phyloP scores from a whole-genome alignment of 2,797 vertebrate genomes.

The Macropus fuliginosus region DNA sequence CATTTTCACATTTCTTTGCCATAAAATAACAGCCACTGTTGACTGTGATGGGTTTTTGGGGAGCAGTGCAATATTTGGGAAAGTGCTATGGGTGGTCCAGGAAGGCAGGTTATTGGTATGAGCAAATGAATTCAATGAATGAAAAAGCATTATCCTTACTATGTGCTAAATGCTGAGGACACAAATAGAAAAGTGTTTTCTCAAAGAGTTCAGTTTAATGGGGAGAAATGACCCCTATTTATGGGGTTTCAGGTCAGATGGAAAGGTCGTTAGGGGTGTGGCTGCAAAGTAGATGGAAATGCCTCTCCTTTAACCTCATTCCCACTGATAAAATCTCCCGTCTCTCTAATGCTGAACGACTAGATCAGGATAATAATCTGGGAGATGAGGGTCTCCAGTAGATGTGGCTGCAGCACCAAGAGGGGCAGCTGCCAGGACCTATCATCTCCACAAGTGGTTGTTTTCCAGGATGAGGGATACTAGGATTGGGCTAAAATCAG shows the following conservation, averaged over 20 bases:
- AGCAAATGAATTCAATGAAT: background rate
- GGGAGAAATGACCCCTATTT: background rate
- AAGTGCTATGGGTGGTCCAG: background rate
- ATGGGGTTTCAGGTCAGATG: background rate
- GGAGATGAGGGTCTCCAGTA: background rate
- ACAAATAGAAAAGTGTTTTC: background rate
- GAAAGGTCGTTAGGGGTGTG: background rate
- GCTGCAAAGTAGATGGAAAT: background rate
- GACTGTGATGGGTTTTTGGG: background rate
- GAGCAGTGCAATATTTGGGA: background rate
- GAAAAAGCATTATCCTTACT: background rate
- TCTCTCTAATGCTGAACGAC: background rate
- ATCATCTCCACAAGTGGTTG: background rate
- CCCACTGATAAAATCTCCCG: no score
- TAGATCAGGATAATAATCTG: background rate
- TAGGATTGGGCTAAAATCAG: background rate
- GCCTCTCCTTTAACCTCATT: no score
- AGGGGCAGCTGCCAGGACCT: background rate
- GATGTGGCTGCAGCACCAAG: background rate
- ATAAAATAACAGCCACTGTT: background rate
- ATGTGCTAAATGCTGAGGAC: background rate
- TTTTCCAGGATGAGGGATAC: background rate
- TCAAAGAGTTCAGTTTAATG: background rate
- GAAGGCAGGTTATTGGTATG: background rate
- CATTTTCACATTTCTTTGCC: background rate